Conservation (phyloP, 2,888 invertebrate species). For the Cecidostiba fungosa region DNA sequence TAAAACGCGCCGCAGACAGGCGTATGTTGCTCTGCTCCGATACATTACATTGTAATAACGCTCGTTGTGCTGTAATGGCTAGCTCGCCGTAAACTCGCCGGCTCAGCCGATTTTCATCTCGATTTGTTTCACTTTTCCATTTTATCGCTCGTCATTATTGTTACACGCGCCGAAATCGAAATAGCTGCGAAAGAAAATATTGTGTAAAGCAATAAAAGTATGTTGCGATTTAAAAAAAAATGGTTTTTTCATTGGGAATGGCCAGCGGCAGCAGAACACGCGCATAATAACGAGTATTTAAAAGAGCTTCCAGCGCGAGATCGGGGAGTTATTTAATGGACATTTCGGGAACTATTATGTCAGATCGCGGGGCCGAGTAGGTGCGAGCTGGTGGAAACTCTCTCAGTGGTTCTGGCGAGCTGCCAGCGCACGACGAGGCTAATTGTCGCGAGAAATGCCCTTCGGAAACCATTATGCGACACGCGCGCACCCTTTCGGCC, state of each 20-base stretch:
- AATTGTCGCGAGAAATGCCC: conserved; percentile 77
- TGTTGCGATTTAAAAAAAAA: too few species aligned
- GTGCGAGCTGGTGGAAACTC: conserved; percentile 60
- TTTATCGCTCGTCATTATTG: background rate
- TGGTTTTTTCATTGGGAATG: background rate
- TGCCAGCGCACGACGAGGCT: conserved; percentile 75
- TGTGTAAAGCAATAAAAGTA: too few species aligned
- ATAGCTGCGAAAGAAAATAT: background rate
- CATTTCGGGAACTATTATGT: conserved; percentile 62
- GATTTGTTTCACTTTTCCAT: background rate
- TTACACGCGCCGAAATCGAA: background rate
- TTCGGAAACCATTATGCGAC: conserved; percentile 75
- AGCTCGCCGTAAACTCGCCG: background rate
- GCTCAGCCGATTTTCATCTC: background rate
- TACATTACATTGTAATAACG: conserved; percentile 34
- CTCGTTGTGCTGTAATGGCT: background rate
- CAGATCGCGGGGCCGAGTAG: conserved; percentile 60
- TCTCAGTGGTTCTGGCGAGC: conserved; percentile 70
- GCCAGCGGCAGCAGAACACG: background rate
- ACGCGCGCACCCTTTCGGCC: conserved; percentile 40
- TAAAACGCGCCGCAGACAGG: conserved; percentile 34
- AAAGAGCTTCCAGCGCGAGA: conserved; percentile 36
- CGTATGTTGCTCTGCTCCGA: background rate
- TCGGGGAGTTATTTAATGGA: conserved; percentile 60
- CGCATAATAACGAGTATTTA: conserved; percentile 55